phyloP scores from a whole-genome alignment of 1,140 invertebrate species.

The Microplitis mediator region DNA sequence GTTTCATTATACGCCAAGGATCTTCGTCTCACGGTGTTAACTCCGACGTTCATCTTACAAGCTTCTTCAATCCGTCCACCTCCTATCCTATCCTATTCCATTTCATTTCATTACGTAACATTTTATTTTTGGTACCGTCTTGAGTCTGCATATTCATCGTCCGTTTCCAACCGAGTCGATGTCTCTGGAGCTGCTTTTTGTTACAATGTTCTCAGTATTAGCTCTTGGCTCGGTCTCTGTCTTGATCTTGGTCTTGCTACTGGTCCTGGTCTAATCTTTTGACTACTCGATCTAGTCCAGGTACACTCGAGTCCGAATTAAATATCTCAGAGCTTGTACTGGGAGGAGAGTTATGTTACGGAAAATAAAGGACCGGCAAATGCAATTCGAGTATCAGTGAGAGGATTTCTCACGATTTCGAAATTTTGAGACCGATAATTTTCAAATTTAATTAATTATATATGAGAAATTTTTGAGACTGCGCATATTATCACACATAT shows the following conservation, averaged over 20 bases:
- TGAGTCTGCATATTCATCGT: slow-evolving; percentile 26
- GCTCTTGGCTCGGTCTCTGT: not conserved
- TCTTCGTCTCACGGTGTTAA: not conserved
- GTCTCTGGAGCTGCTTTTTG: slow-evolving; percentile 5
- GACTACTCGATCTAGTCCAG: not conserved
- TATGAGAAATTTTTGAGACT: too few relatives aligned
- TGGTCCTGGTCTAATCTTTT: too few relatives aligned
- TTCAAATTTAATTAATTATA: too few relatives aligned
- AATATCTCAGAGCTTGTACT: not conserved
- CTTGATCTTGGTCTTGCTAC: too few relatives aligned
- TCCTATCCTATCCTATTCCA: not conserved
- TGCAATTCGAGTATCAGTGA: too few relatives aligned
- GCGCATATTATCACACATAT: too few relatives aligned
- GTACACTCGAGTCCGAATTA: not conserved
- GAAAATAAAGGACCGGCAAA: too few relatives aligned
- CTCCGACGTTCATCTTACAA: not conserved
- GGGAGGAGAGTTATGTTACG: too few relatives aligned
- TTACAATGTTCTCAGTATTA: slow-evolving; percentile 9
- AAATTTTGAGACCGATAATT: too few relatives aligned
- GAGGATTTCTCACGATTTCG: too few relatives aligned
- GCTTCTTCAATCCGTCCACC: slow-evolving; percentile 12
- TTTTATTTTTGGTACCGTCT: too few relatives aligned
- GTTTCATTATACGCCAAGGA: too few relatives aligned
- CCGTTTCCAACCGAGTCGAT: slow-evolving; percentile 7
- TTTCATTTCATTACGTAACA: not conserved